Conservation (phyloP, 37 sponge, comb jelly and placozoan species). For the Crambe crambe region DNA sequence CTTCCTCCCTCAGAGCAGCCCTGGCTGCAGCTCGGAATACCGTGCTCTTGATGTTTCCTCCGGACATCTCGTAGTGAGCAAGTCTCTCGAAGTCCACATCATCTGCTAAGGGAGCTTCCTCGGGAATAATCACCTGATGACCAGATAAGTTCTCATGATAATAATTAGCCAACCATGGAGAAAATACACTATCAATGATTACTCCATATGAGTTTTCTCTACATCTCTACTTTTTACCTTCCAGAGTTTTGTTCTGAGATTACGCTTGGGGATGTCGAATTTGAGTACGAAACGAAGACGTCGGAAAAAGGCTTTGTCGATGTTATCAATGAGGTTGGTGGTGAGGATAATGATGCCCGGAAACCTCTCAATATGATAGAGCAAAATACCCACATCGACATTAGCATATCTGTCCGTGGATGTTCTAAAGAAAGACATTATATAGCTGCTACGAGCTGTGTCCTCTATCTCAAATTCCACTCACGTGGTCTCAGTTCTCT, state of each 20-base stretch:
- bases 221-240: constrained; percentile 33
- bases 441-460: too few species aligned
- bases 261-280: constrained; percentile 46
- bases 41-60: constrained; percentile 77
- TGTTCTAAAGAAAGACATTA: background rate
- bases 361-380: constrained; percentile 83
- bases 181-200: too few species aligned
- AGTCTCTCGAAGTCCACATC: constrained; percentile 68
- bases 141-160: background rate
- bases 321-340: constrained; percentile 84
- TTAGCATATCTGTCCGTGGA: constrained; percentile 85
- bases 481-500: constrained; percentile 63
- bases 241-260: constrained; percentile 66
- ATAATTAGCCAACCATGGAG: background rate
- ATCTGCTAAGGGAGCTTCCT: constrained; percentile 74
- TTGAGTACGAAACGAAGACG: constrained; percentile 67
- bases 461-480: constrained; percentile 1
- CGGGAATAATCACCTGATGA: constrained; percentile 67
- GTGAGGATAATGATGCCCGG: constrained; percentile 86
- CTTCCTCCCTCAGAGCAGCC: constrained; percentile 66
- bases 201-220: background rate
- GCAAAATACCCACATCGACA: constrained; percentile 77
- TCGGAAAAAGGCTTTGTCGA: constrained; percentile 86
- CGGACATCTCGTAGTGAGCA: constrained; percentile 68
- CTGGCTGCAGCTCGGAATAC: constrained; percentile 75